phyloP scores from a whole-genome alignment of 2,797 vertebrate genomes.

The Cirrhinus mrigala region DNA sequence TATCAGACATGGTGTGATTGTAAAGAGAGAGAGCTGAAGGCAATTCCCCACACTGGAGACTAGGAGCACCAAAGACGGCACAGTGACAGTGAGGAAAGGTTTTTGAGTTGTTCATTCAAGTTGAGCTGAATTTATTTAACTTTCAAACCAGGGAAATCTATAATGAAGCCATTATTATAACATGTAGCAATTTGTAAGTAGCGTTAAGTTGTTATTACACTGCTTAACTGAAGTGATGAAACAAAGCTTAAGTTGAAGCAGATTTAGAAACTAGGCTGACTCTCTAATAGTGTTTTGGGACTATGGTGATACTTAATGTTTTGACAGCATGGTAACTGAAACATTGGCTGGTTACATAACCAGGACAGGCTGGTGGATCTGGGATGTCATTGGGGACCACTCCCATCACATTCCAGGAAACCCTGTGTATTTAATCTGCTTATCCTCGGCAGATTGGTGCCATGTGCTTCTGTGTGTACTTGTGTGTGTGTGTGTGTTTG shows the following conservation, averaged over 20 bases:
- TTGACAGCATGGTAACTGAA: conserved; percentile 50
- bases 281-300: conserved; percentile 19
- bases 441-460: conserved; percentile 76
- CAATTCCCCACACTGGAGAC: not conserved
- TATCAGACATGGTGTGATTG: conserved; percentile 9
- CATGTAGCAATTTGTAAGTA: not conserved
- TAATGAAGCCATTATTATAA: not conserved
- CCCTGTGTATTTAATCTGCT: conserved; percentile 78
- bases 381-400: conserved; percentile 61
- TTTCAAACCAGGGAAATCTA: not conserved
- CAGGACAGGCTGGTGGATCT: conserved; percentile 63
- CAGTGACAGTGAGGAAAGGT: not conserved
- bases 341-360: conserved; percentile 71
- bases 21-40: conserved; percentile 16
- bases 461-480: conserved; percentile 47
- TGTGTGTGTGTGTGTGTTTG: conserved; percentile 40
- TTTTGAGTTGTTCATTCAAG: not conserved
- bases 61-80: not conserved
- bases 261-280: conserved; percentile 13
- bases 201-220: not conserved
- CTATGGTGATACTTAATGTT: conserved; percentile 40
- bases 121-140: not conserved
- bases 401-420: conserved; percentile 76
- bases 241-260: not conserved
- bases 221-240: not conserved